Base-by-base conservation (phyloP, 2,888 invertebrate genomes). In the Platycheirus albimanus region DNA sequence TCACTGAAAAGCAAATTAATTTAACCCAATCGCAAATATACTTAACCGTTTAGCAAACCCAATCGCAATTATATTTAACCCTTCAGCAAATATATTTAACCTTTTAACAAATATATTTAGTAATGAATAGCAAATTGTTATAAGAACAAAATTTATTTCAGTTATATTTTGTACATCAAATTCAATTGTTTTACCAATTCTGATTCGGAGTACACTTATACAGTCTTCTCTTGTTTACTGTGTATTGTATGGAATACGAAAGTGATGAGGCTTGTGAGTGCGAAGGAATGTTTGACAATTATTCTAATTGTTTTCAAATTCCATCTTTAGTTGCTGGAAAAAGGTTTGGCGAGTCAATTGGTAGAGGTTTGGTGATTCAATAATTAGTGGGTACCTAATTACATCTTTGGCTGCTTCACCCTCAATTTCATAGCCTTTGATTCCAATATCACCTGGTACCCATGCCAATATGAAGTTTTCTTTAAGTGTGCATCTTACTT, bases 171-270 rank as follows among this genome's bases (percentile, higher is more conserved):
- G n/a, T n/a, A n/a, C n/a, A n/a, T n/a, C n/a, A n/a, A n/a, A n/a
- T n/a, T n/a, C n/a, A 30, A 30, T 15, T 30, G 51, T 52, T 30
- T 15, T 52, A 10, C 51, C 51, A 33, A 52, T 15, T 52, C 51
- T 52, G 15, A 28, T 10, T 30, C 30, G 10, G 0, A 52, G 17
- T 52, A 30, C 1, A 7, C 0, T 52, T 3, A 10, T 30, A 5
- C 15, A 30, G 5, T 52, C 51, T 33, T 52, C 30, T 33, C 51
- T 52, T 15, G 51, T 17, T 1, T 15, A 17, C 0, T 6, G 17
- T 4, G 7, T 1, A 17, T 33, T 30, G 51, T 28, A 52, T 17
- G 15, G 15, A 20, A 47, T 19, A 20, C 47, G 20, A 20, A 0
- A 5, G 17, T 52, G 7, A 15, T 11, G 1, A 5, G 51, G 15